Conservation (phyloP, 2,888 invertebrate species). For the Siphlonurus alternatus region DNA sequence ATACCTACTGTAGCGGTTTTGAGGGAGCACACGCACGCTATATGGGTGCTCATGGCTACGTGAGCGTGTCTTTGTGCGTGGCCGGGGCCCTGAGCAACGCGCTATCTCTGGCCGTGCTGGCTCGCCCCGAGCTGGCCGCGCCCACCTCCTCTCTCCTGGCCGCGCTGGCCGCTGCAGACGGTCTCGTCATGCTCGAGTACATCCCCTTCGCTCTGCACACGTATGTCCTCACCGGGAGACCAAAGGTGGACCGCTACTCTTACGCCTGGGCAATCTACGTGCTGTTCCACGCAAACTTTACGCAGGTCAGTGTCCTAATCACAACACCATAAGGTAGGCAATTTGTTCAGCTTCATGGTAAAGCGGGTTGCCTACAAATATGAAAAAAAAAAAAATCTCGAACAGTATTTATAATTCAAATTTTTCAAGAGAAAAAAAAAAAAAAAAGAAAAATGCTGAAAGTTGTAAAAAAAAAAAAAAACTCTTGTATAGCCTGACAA, state of each 20-base stretch:
- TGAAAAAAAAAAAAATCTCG: neutral
- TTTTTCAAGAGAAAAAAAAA: neutral
- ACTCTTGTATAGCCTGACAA: too few relatives aligned
- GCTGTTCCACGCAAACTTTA: constrained; percentile 79
- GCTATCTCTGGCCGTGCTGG: constrained; percentile 80
- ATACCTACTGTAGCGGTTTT: neutral
- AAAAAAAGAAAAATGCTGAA: neutral
- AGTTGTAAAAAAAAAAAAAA: neutral
- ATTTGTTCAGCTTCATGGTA: neutral
- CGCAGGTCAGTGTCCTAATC: constrained; percentile 52
- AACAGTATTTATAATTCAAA: neutral
- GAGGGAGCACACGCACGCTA: neutral
- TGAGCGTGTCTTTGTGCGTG: constrained; percentile 49
- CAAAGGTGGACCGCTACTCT: constrained; percentile 17
- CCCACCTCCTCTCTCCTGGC: constrained; percentile 86
- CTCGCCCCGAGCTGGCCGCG: constrained; percentile 76
- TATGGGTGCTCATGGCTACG: neutral
- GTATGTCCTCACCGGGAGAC: constrained; percentile 9
- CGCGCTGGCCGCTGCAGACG: constrained; percentile 77
- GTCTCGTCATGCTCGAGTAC: constrained; percentile 89
- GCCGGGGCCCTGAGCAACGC: constrained; percentile 82
- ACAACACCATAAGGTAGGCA: neutral
- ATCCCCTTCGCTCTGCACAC: constrained; percentile 53
- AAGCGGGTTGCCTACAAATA: too few relatives aligned
- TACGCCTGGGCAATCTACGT: constrained; percentile 72